Conservation (phyloP, 2,888 invertebrate genomes). For the Leucoptera coffeella region DNA sequence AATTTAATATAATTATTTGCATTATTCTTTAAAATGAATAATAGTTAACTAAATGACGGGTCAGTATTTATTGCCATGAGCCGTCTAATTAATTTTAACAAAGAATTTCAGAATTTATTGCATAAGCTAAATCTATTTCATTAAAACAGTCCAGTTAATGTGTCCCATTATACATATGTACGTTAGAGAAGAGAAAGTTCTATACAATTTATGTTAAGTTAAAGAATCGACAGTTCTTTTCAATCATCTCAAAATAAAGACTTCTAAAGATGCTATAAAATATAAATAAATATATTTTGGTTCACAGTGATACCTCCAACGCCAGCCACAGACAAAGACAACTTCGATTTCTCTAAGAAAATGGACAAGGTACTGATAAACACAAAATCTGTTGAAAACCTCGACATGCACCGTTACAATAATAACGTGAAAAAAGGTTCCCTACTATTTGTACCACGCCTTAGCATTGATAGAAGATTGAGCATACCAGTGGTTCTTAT, state of each 20-base stretch:
- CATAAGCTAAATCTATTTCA: too few species aligned
- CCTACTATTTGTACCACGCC: conserved; percentile 27
- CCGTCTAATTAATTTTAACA: too few species aligned
- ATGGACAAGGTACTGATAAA: conserved; percentile 11
- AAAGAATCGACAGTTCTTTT: too few species aligned
- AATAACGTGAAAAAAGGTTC: conserved; percentile 18
- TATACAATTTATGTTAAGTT: too few species aligned
- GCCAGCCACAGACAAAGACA: conserved; percentile 24
- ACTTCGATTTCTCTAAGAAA: conserved; percentile 22
- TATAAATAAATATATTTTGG: too few species aligned
- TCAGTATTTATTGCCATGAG: too few species aligned
- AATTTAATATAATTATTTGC: not conserved
- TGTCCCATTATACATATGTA: too few species aligned
- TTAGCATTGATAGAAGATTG: conserved; percentile 24
- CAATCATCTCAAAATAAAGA: too few species aligned
- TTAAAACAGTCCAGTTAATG: too few species aligned
- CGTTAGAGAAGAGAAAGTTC: too few species aligned
- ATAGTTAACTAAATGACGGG: conserved; percentile 2
- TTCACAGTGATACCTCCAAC: conserved; percentile 46
- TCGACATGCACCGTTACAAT: conserved; percentile 16
- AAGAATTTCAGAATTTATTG: too few species aligned
- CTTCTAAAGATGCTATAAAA: too few species aligned
- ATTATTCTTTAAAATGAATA: conserved; percentile 1
- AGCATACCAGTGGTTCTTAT: conserved; percentile 40
- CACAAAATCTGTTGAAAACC: conserved; percentile 31